These are phyloP conservation scores for Leptoteleia sp. DNA, from an alignment of 1,140 invertebrate genomes.

Conservation along the genomic window DNA sequence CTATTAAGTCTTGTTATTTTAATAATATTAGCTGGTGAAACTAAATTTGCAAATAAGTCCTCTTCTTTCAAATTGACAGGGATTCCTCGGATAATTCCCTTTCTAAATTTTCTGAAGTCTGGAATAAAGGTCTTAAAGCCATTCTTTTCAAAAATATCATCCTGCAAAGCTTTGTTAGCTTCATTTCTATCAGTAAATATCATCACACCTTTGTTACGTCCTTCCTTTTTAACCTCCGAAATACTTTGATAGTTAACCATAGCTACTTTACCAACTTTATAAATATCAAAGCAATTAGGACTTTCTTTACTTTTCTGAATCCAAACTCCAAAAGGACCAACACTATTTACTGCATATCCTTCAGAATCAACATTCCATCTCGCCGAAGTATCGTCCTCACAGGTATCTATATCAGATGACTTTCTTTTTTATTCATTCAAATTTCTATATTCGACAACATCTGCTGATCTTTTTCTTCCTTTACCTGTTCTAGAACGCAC, in stretches of 20 bases:
- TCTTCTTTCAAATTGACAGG: too few species aligned
- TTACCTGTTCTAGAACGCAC: too few species aligned
- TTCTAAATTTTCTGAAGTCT: background rate
- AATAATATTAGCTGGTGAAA: too few species aligned
- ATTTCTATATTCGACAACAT: too few species aligned
- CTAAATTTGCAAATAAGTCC: too few species aligned
- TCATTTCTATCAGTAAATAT: conserved; percentile 5
- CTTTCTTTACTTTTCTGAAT: background rate
- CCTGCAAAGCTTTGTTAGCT: background rate
- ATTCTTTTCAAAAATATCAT: background rate
- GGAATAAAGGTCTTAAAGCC: background rate
- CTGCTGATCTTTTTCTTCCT: too few species aligned
- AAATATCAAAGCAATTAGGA: background rate
- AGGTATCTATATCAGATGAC: too few species aligned
- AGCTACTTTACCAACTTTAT: background rate
- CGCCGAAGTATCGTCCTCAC: too few species aligned
- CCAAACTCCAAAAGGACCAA: background rate
- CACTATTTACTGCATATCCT: background rate
- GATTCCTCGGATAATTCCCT: too few species aligned
- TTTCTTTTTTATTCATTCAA: too few species aligned
- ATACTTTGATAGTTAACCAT: background rate
- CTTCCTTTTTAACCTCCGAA: conserved; percentile 7
- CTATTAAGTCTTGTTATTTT: too few species aligned
- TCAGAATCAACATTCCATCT: background rate
- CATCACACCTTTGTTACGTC: conserved; percentile 15